phyloP scores from a whole-genome alignment of 2,113 vertebrate species.

The Paramormyrops kingsleyae region DNA sequence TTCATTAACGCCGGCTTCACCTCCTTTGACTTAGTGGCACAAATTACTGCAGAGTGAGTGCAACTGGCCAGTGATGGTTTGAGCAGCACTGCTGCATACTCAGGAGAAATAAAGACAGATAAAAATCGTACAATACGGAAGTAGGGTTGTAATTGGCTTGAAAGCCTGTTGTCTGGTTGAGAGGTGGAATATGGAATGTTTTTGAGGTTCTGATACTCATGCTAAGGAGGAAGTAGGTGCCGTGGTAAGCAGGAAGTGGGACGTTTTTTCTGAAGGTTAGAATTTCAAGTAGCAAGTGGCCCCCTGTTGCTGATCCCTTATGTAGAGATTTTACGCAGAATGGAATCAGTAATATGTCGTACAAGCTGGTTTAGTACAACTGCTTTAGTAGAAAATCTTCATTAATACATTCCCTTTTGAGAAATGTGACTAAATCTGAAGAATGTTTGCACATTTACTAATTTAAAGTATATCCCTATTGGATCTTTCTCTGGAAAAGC shows the following conservation, averaged over 20 bases:
- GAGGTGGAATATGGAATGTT: not conserved
- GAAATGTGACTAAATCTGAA: not conserved
- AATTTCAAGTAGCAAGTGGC: not conserved
- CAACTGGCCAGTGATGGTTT: not conserved
- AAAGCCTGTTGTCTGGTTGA: not conserved
- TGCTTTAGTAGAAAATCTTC: not conserved
- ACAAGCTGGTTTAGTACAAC: not conserved
- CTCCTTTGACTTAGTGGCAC: slow-evolving; percentile 75
- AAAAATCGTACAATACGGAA: not conserved
- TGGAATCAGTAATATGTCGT: not conserved
- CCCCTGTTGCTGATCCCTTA: not conserved
- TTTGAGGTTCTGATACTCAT: not conserved
- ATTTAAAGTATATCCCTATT: not conserved
- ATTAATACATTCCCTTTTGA: not conserved
- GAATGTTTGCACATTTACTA: not conserved
- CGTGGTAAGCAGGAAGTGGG: not conserved
- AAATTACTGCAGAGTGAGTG: slow-evolving; percentile 79
- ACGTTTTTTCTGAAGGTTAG: not conserved
- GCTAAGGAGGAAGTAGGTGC: not conserved
- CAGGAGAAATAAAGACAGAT: not conserved
- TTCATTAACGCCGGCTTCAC: slow-evolving; percentile 72
- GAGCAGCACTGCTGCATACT: not conserved
- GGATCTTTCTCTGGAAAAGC: not conserved
- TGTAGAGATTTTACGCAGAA: not conserved
- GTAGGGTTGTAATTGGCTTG: not conserved